Conservation (phyloP, 1,140 invertebrate genomes). For the Aphidius gifuensis region DNA sequence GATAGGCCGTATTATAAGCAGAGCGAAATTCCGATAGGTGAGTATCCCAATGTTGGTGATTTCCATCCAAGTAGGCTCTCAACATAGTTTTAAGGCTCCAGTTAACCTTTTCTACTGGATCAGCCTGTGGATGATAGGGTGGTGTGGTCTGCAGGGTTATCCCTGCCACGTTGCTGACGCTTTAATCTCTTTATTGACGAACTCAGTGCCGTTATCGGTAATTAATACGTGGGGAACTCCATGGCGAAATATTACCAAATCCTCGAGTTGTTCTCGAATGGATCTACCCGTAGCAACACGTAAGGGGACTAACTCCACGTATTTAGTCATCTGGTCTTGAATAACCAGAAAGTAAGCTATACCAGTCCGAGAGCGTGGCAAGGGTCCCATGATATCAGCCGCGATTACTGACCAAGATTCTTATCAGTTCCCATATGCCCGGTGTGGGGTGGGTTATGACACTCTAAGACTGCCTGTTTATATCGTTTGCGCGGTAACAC, state of each 20-base stretch:
- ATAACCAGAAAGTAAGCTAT: slow-evolving; percentile 35
- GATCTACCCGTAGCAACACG: slow-evolving; percentile 33
- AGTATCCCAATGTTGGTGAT: slow-evolving; percentile 40
- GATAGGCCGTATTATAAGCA: slow-evolving; percentile 34
- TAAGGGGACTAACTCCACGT: slow-evolving; percentile 40
- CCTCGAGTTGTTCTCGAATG: slow-evolving; percentile 26
- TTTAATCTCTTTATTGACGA: slow-evolving; percentile 30
- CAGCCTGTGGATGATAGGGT: slow-evolving; percentile 44
- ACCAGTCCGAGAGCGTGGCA: background rate
- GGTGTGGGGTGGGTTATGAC: slow-evolving; percentile 7
- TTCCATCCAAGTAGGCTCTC: slow-evolving; percentile 34
- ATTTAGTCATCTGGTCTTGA: slow-evolving; percentile 33
- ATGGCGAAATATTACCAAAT: slow-evolving; percentile 35
- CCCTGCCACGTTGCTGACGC: background rate
- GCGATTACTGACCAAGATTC: background rate
- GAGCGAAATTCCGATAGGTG: slow-evolving; percentile 33
- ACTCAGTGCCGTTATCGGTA: slow-evolving; percentile 50
- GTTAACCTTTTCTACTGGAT: slow-evolving; percentile 49
- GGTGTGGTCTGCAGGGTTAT: slow-evolving; percentile 20
- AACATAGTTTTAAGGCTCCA: slow-evolving; percentile 45
- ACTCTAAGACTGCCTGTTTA: background rate
- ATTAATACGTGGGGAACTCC: slow-evolving; percentile 38
- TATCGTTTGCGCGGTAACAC: background rate
- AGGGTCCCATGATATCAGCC: background rate
- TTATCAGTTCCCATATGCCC: slow-evolving; percentile 32